Conservation (phyloP, 2,797 vertebrate species). For the Leptodactylus fallax region DNA sequence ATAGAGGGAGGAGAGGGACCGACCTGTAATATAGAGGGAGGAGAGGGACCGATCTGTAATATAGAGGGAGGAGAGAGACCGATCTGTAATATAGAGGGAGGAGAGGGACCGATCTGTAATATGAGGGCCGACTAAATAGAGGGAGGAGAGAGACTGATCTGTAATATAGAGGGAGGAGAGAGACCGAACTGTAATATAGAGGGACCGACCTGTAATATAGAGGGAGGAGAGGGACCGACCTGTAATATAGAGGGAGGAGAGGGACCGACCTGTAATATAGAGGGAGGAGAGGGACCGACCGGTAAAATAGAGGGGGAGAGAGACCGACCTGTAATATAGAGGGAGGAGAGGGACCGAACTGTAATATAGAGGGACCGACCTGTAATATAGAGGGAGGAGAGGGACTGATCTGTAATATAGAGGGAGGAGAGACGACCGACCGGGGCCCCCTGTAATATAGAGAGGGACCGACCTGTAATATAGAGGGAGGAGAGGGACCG, state of each 20-base stretch:
- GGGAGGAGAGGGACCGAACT: not conserved
- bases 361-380: not conserved
- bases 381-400: too few species aligned
- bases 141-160: not conserved
- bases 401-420: not conserved
- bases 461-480: slow-evolving; percentile 1
- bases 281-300: not conserved
- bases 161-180: not conserved
- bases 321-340: not conserved
- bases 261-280: not conserved
- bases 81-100: not conserved
- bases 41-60: not conserved
- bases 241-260: not conserved
- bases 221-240: not conserved
- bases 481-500: not conserved
- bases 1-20: not conserved
- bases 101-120: not conserved
- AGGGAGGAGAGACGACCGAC: not conserved
- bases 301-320: not conserved
- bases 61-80: not conserved
- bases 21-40: not conserved
- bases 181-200: not conserved
- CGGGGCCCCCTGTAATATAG: not conserved
- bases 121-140: not conserved
- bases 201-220: not conserved